Conservation (phyloP, 2,888 invertebrate genomes). For the Dasypolia templi region DNA sequence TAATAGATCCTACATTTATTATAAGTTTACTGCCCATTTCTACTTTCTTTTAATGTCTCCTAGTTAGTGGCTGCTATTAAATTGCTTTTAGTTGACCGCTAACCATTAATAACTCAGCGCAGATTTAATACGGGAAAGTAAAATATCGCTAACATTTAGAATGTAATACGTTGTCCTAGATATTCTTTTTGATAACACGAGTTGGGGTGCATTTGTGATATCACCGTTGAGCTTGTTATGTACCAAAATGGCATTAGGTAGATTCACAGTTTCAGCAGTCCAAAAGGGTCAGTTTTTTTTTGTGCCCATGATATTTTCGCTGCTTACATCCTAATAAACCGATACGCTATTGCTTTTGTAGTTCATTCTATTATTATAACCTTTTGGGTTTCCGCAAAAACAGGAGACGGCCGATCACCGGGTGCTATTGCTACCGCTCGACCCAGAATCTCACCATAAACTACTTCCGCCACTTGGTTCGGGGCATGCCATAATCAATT, state of each 20-base stretch:
- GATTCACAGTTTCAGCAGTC: constrained; percentile 1
- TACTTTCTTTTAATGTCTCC: constrained; percentile 63
- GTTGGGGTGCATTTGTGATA: constrained; percentile 14
- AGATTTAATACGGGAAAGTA: constrained; percentile 63
- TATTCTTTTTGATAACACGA: constrained; percentile 39
- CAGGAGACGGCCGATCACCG: constrained; percentile 20
- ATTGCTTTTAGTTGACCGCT: constrained; percentile 65
- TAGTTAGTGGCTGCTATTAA: constrained; percentile 64
- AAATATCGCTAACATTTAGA: constrained; percentile 61
- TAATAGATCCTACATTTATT: constrained; percentile 49
- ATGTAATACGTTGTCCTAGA: constrained; percentile 34
- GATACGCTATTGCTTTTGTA: background rate
- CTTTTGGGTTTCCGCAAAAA: background rate
- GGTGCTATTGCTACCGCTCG: constrained; percentile 53
- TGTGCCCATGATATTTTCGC: background rate
- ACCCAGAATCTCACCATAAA: constrained; percentile 78
- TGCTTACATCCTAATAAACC: background rate
- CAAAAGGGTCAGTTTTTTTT: constrained; percentile 26
- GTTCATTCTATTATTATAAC: constrained; percentile 3
- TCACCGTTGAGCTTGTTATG: constrained; percentile 18
- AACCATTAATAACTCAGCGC: constrained; percentile 63
- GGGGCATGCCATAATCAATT: constrained; percentile 85
- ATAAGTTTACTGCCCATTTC: constrained; percentile 50
- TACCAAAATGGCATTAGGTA: background rate
- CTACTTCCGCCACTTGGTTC: constrained; percentile 73